Evolutionary conservation across 2,113 vertebrate genomes (phyloP).

Genomic region (Apodemus speciosus): DNA sequence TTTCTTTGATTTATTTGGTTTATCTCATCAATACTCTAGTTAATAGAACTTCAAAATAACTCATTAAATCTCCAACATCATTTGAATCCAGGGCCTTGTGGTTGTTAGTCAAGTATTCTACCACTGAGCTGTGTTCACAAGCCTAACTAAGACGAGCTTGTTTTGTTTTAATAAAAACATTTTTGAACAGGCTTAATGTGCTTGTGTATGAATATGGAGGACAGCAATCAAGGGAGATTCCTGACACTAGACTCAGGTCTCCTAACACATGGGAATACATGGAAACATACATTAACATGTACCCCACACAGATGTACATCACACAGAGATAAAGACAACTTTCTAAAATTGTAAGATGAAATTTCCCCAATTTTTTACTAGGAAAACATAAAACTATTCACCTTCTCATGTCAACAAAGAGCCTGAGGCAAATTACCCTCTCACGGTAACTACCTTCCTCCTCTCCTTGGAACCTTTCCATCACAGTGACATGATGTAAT

Average conservation of each 20-base stretch:
- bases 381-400: conserved; percentile 1
- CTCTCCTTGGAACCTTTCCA: neutral
- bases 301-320: neutral
- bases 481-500: neutral
- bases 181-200: too few species aligned
- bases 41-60: too few species aligned
- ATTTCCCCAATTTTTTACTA: neutral
- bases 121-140: too few species aligned
- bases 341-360: neutral
- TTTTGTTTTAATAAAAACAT: too few species aligned
- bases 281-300: neutral
- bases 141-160: too few species aligned
- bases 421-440: neutral
- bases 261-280: neutral
- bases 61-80: too few species aligned
- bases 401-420: neutral
- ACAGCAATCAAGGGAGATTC: neutral
- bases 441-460: neutral
- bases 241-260: neutral
- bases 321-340: neutral
- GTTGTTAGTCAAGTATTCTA: too few species aligned
- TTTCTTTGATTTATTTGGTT: too few species aligned
- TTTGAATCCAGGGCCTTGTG: too few species aligned
- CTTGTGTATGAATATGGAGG: neutral
- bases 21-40: too few species aligned